These are phyloP conservation scores for Calameuta pallipes DNA, from an alignment of 2,888 invertebrate species.

Conservation along the genomic window DNA sequence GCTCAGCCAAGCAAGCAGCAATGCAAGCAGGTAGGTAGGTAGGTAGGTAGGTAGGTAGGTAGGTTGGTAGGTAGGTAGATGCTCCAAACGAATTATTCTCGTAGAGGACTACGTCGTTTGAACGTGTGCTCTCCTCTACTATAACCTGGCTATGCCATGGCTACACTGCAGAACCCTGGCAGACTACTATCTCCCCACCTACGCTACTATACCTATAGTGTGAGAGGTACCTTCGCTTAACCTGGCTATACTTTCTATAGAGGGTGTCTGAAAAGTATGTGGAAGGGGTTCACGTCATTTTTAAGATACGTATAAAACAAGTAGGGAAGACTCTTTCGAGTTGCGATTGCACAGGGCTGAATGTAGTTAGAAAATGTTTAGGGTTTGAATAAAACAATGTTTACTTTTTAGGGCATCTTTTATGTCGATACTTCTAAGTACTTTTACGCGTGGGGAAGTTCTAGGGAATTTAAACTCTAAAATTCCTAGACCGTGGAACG, in stretches of 20 bases:
- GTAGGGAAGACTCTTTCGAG: neutral
- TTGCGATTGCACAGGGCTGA: neutral
- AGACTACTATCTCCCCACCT: slow-evolving; percentile 33
- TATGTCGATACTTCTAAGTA: neutral
- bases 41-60: slow-evolving; percentile 28
- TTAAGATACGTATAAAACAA: neutral
- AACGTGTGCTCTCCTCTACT: slow-evolving; percentile 16
- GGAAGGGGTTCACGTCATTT: neutral
- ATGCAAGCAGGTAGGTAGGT: slow-evolving; percentile 23
- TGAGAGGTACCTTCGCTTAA: slow-evolving; percentile 29
- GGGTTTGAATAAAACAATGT: neutral
- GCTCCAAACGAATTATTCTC: slow-evolving; percentile 27
- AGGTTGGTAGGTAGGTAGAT: slow-evolving; percentile 22
- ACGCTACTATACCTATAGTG: slow-evolving; percentile 21
- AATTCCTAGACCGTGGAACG: neutral
- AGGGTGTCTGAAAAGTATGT: slow-evolving; percentile 23
- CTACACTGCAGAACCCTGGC: slow-evolving; percentile 14
- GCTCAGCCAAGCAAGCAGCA: slow-evolving; percentile 4
- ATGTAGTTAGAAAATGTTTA: neutral
- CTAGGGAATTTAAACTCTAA: neutral
- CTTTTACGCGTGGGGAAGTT: neutral
- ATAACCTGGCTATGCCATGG: slow-evolving; percentile 5
- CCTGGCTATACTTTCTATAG: slow-evolving; percentile 34
- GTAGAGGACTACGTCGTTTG: slow-evolving; percentile 23
- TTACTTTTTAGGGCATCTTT: neutral